Conservation (phyloP, 1,140 invertebrate genomes). For the Thereuonema tuberculata region DNA sequence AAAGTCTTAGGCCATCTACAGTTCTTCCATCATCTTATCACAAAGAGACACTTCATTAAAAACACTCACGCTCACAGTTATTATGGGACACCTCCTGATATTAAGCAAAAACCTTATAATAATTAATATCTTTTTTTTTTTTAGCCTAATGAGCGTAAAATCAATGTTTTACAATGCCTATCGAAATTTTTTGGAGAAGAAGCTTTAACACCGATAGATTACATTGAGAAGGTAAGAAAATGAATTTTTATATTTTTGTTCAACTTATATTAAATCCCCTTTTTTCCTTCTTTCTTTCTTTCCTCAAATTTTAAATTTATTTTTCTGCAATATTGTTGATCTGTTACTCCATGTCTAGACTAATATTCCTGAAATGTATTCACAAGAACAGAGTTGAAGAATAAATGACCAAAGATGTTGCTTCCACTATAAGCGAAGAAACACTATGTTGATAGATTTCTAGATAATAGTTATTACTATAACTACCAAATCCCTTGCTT, state of each 20-base stretch:
- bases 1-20: no score
- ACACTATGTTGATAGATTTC: no score
- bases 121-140: constrained; percentile 8
- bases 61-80: no score
- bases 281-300: background rate
- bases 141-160: constrained; percentile 21
- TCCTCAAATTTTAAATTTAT: background rate
- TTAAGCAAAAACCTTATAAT: background rate
- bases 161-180: constrained; percentile 30
- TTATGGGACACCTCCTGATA: background rate
- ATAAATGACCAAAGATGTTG: background rate
- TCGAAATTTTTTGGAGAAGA: constrained; percentile 28
- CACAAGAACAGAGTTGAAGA: background rate
- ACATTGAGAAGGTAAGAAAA: constrained; percentile 24
- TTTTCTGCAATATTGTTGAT: background rate
- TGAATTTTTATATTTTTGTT: background rate
- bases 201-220: constrained; percentile 26
- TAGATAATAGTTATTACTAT: no score
- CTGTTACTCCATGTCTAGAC: background rate
- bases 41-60: no score
- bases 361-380: background rate
- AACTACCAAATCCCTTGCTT: no score
- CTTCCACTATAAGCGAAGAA: no score
- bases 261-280: background rate
- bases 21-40: no score